Base-by-base conservation (phyloP, 2,113 vertebrate genomes). In the Odocoileus hemionus region DNA sequence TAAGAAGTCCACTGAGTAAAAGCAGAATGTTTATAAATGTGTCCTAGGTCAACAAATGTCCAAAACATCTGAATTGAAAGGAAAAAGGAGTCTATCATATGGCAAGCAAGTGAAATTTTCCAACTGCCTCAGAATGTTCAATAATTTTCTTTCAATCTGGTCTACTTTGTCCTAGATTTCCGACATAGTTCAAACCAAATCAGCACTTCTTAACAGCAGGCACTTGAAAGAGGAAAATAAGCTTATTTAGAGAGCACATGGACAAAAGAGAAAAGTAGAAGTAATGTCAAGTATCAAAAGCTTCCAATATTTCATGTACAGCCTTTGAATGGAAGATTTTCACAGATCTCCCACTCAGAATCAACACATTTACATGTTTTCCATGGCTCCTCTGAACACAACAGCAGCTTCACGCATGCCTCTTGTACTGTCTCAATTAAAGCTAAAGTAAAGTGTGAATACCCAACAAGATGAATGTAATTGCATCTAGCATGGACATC, bases 141-240 rank as follows among this genome's bases (percentile, higher is more conserved):
- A 88, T 96, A 97, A 92, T 95, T 97, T 94, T 96, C 84, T 92
- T 97, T 96, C 84, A 94, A 2, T 80, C 26, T 95, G 80, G 52
- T 87, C 80, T n/a, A 61, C 61, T 91, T 95, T 94, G 47, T 67
- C 64, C 28, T 82, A 95, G 54, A 17, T 82, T 43, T 90, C 80
- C 85, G n/a, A 95, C 76, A 79, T 14, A 95, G 47, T 96, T 97
- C 43, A 92, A 96, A 94, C n/a, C 45, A 93, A 97, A 97, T 90
- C 54, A 90, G 36, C 57, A 76, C 87, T 94, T 50, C 64, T 95
- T 64, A 96, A 82, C 80, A 97, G 36, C 33, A 96, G 58, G 26
- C 28, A 87, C 55, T 94, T 89, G 43, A 70, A 89, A 96, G 76
- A 74, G 78, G 15, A 95, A 97, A 96, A 90, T 67, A 92, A 93